Conservation (phyloP, 2,113 vertebrate species). For the Solea senegalensis region DNA sequence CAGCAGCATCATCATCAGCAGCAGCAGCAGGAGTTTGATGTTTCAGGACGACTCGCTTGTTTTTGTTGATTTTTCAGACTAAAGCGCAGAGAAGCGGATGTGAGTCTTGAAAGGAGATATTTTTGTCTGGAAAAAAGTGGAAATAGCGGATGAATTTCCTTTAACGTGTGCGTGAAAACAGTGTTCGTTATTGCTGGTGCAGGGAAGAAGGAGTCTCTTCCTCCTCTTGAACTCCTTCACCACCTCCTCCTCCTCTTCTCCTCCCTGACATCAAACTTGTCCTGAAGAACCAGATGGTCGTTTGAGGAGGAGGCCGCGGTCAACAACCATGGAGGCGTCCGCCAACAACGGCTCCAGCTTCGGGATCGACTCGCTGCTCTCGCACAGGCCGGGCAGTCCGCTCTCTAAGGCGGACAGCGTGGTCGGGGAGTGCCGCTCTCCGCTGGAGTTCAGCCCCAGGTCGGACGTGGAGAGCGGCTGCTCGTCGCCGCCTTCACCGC, state of each 20-base stretch:
- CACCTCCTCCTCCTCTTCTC: conserved; percentile 3
- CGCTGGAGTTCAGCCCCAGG: conserved; percentile 93
- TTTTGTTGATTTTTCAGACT: neutral
- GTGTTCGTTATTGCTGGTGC: conserved; percentile 9
- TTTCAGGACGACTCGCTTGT: conserved; percentile 44
- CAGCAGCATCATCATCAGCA: too few species aligned
- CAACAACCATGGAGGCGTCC: conserved; percentile 90
- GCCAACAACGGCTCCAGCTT: conserved; percentile 93
- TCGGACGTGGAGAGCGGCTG: conserved; percentile 93
- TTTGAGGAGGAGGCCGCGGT: conserved; percentile 70
- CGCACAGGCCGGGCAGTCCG: conserved; percentile 92
- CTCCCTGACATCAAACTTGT: conserved; percentile 63
- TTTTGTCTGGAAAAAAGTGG: conserved; percentile 36
- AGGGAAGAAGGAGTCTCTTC: conserved; percentile 45
- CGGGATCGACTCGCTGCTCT: conserved; percentile 98
- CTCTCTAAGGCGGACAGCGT: conserved; percentile 90
- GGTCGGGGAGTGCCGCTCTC: conserved; percentile 89
- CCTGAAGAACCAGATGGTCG: conserved; percentile 78
- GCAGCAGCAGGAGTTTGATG: too few species aligned
- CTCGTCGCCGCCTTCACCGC: conserved; percentile 91
- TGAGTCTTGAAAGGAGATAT: conserved; percentile 75
- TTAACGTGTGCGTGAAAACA: conserved; percentile 26
- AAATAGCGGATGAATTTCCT: conserved; percentile 64
- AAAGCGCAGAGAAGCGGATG: conserved; percentile 51
- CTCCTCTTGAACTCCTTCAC: conserved; percentile 32